These are phyloP conservation scores for Cyprinodon diabolis DNA, from an alignment of 2,797 vertebrate genomes.

Conservation along the genomic window DNA sequence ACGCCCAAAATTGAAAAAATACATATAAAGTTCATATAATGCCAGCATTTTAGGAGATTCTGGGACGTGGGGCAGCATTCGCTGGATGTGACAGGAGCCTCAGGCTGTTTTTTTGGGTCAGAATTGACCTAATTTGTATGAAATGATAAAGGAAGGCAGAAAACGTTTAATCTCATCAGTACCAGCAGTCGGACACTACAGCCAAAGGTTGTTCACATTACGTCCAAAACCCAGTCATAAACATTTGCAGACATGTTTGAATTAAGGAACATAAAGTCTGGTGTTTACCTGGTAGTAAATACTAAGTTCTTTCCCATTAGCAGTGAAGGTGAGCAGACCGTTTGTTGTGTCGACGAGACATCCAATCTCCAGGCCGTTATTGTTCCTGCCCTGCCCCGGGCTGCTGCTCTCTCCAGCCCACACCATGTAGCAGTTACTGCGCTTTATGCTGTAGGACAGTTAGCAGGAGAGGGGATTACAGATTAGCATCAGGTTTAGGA, in stretches of 20 bases:
- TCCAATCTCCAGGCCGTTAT: slow-evolving; percentile 93
- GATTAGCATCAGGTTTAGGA: neutral
- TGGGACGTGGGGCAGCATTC: no score
- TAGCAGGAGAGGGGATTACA: neutral
- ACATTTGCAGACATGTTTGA: neutral
- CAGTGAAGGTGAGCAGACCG: slow-evolving; percentile 90
- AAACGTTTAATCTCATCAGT: no score
- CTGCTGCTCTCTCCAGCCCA: slow-evolving; percentile 93
- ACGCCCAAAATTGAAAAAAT: no score
- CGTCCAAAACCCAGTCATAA: neutral
- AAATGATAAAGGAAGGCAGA: no score
- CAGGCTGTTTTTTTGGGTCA: no score
- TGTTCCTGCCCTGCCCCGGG: slow-evolving; percentile 91
- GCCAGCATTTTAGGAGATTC: no score
- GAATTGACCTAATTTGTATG: no score
- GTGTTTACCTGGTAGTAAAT: slow-evolving; percentile 89
- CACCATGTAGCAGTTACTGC: slow-evolving; percentile 98
- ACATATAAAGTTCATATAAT: no score
- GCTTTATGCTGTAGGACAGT: slow-evolving; percentile 87
- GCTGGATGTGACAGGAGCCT: no score
- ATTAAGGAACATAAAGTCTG: neutral
- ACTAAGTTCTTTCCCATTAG: slow-evolving; percentile 93
- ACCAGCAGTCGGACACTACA: no score
- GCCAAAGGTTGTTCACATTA: no score
- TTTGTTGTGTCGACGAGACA: slow-evolving; percentile 90